A percentile compares a stretch with the other conserved stretches of the same genome.
Evolutionary conservation across 2,797 vertebrate genomes (phyloP).

Genomic region (Neosilurus mollespiculum): DNA sequence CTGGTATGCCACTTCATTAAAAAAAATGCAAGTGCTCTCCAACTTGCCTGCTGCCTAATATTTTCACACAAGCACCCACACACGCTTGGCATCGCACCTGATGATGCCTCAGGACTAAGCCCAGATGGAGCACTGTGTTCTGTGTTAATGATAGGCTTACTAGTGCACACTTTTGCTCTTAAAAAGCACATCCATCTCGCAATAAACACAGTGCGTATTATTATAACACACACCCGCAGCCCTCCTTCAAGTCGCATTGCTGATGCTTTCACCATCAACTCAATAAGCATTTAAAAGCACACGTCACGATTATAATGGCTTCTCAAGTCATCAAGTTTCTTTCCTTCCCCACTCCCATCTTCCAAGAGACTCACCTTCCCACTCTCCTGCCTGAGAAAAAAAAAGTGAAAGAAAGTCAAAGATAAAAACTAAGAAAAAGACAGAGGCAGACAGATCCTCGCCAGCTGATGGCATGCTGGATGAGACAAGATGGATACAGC

Average conservation of each 20-base stretch:
- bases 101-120: conserved; percentile 37
- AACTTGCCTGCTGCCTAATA: conserved; percentile 35
- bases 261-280: conserved; percentile 22
- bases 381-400: conserved; percentile 4
- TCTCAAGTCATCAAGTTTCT: conserved; percentile 10
- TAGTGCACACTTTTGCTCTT: conserved; percentile 13
- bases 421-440: background rate
- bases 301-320: conserved; percentile 19
- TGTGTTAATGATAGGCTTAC: conserved; percentile 27
- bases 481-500: conserved; percentile 22
- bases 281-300: conserved; percentile 23
- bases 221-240: no score
- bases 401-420: conserved; percentile 2
- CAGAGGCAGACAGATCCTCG: background rate
- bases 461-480: conserved; percentile 14
- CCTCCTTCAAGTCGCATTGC: background rate
- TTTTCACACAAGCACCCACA: conserved; percentile 48
- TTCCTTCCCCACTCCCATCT: conserved; percentile 1
- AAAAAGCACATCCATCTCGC: background rate
- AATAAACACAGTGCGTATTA: background rate
- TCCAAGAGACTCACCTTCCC: conserved; percentile 1
- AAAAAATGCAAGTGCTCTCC: conserved; percentile 12
- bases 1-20: conserved; percentile 26
- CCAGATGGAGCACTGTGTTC: conserved; percentile 43
- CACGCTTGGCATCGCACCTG: conserved; percentile 40